Conservation (phyloP, 2,113 vertebrate genomes). For the Cynocephalus volans region DNA sequence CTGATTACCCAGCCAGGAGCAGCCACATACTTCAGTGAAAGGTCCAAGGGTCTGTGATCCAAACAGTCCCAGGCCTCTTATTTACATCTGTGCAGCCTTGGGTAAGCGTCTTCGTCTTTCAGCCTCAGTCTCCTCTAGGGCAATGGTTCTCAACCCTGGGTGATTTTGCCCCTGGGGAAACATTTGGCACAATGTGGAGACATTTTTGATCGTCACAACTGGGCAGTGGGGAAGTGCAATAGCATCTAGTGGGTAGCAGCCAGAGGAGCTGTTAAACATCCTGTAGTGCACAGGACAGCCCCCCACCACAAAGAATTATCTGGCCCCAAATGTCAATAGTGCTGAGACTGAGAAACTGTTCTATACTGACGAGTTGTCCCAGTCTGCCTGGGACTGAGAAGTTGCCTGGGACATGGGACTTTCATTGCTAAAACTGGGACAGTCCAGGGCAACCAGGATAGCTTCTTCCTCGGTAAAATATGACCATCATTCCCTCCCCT, state of each 20-base stretch:
- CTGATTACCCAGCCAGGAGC: background rate
- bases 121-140: background rate
- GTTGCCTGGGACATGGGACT: background rate
- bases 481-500: background rate
- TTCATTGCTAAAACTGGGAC: background rate
- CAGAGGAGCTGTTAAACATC: background rate
- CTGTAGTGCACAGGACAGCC: background rate
- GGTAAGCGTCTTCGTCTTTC: background rate
- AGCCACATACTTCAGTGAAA: background rate
- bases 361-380: background rate
- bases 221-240: background rate
- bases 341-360: background rate
- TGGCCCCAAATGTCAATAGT: background rate
- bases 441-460: background rate
- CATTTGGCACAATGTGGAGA: background rate
- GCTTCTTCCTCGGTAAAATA: background rate
- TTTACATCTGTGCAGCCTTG: background rate
- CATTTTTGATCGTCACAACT: background rate
- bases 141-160: background rate
- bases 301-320: background rate
- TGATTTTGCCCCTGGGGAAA: background rate
- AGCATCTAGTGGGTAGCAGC: background rate
- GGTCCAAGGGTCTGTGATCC: background rate
- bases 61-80: background rate
- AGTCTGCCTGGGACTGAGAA: background rate